Evolutionary conservation across 2,888 invertebrate species (phyloP).

Genomic region (Tenthredo scrophulariae): DNA sequence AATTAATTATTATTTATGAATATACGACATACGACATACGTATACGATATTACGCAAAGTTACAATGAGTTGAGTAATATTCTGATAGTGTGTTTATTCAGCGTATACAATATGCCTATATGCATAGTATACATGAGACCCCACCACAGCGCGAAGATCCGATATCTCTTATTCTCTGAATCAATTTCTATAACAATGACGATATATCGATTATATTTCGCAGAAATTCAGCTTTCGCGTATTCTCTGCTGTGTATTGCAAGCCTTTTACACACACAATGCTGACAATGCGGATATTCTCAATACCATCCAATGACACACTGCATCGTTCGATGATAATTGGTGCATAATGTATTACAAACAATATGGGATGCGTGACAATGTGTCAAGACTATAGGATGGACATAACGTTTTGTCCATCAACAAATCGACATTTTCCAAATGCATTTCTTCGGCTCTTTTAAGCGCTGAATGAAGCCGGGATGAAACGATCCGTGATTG

Average conservation of each 20-base stretch:
- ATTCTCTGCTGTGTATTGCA: background rate
- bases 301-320: background rate
- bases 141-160: background rate
- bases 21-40: background rate
- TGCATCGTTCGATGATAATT: background rate
- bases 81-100: conserved; percentile 2
- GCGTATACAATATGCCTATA: background rate
- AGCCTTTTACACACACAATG: background rate
- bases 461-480: no score
- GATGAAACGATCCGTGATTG: background rate
- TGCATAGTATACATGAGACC: no score
- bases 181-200: background rate
- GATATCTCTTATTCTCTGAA: background rate
- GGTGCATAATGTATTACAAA: background rate
- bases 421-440: background rate
- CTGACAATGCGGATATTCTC: background rate
- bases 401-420: background rate
- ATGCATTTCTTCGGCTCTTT: background rate
- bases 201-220: background rate
- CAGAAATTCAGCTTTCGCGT: background rate
- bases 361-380: background rate
- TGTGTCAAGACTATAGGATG: background rate
- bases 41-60: conserved; percentile 14
- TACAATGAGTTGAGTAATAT: conserved; percentile 22
- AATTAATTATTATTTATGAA: background rate